Percentiles rank a stretch among this genome's conserved stretches.
phyloP scores from a whole-genome alignment of 1,140 invertebrate species.

The Drosophila novamexicana region DNA sequence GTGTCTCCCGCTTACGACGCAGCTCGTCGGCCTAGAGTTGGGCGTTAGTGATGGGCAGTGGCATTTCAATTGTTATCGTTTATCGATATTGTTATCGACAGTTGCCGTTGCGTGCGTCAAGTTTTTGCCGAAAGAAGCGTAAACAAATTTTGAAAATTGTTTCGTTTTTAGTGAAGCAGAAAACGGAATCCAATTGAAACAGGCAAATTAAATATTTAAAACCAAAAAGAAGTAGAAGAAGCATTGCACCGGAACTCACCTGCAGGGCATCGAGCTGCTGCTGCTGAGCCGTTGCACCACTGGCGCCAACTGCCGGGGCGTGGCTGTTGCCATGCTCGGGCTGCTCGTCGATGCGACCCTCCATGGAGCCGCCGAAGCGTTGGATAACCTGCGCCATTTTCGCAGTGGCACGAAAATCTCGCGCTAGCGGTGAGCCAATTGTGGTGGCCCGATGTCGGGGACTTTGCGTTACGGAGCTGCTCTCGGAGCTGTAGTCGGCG shows the following conservation, averaged over 20 bases:
- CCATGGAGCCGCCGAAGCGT: constrained; percentile 83
- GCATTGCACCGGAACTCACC: constrained; percentile 45
- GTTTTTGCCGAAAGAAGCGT: constrained; percentile 38
- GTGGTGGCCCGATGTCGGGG: constrained; percentile 86
- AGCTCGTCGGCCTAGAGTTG: constrained; percentile 86
- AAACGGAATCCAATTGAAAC: constrained; percentile 24
- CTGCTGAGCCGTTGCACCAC: constrained; percentile 11
- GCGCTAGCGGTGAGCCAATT: constrained; percentile 74
- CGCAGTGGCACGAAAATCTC: constrained; percentile 76
- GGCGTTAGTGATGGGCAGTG: constrained; percentile 29
- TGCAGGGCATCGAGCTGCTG: constrained; percentile 61
- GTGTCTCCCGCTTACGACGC: constrained; percentile 88
- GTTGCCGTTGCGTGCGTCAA: constrained; percentile 35
- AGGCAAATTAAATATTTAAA: constrained; percentile 25
- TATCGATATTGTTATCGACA: constrained; percentile 42
- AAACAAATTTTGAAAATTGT: constrained; percentile 17
- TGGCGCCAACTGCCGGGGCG: background rate
- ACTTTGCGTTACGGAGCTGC: constrained; percentile 89
- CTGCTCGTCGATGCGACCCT: constrained; percentile 83
- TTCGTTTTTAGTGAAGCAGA: constrained; percentile 23
- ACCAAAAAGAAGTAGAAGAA: constrained; percentile 18
- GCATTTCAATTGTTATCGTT: constrained; percentile 28
- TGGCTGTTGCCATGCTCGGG: constrained; percentile 64
- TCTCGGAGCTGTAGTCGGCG: constrained; percentile 90
- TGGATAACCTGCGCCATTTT: constrained; percentile 82